Conservation (phyloP, 2,113 vertebrate genomes). For the Ailurus styani region DNA sequence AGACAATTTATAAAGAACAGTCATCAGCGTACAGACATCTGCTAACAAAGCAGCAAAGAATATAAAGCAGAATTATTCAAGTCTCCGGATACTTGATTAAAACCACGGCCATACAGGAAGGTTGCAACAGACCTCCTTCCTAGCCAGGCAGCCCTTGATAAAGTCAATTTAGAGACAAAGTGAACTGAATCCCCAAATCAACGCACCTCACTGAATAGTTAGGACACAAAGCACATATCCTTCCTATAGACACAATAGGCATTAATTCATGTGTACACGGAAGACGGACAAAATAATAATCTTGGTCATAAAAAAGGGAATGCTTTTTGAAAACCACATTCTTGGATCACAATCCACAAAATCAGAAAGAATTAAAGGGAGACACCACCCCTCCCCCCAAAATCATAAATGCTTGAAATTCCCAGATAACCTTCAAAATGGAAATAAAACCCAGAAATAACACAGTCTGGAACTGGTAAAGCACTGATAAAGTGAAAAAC, state of each 20-base stretch:
- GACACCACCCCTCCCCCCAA: not conserved
- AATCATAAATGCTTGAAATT: not conserved
- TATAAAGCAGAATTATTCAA: not conserved
- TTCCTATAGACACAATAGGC: not conserved
- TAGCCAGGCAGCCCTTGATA: not conserved
- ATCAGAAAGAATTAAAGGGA: not conserved
- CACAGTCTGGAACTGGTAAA: not conserved
- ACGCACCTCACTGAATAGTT: not conserved
- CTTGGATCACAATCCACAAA: not conserved
- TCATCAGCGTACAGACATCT: not conserved
- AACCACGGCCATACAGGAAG: not conserved
- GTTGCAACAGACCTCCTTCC: not conserved
- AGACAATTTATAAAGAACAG: not conserved
- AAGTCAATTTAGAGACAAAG: not conserved
- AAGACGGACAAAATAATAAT: not conserved
- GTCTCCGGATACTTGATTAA: not conserved
- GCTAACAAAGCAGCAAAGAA: not conserved
- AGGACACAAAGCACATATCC: not conserved
- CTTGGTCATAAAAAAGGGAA: not conserved
- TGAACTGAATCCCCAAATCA: not conserved
- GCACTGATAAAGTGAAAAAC: not conserved
- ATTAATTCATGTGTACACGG: not conserved
- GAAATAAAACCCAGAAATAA: conserved; percentile 39
- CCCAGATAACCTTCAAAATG: conserved; percentile 13
- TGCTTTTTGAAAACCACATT: not conserved